Evolutionary conservation across 2,888 invertebrate genomes (phyloP).

Genomic region (Morpho deidamia): DNA sequence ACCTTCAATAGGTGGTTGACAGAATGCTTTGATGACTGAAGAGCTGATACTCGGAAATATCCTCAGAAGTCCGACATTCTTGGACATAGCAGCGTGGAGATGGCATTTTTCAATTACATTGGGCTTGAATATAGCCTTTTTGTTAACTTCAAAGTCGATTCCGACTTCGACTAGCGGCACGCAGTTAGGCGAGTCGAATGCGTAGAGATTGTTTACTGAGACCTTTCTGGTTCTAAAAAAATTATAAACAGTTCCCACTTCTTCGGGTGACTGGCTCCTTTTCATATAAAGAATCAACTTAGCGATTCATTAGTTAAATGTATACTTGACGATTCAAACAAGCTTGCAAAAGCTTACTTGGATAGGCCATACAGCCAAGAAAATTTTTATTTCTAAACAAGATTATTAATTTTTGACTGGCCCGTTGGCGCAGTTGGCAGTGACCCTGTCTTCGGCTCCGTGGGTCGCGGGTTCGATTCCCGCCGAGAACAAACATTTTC

Average conservation of each 20-base stretch:
- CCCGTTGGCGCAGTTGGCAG: too few relatives aligned
- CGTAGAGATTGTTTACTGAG: constrained; percentile 84
- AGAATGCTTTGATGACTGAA: constrained; percentile 84
- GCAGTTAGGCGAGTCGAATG: constrained; percentile 93
- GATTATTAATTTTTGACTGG: too few relatives aligned
- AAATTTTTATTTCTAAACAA: too few relatives aligned
- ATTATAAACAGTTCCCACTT: neutral
- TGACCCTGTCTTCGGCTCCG: too few relatives aligned
- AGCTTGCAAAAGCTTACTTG: too few relatives aligned
- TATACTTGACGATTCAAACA: too few relatives aligned
- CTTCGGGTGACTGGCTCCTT: too few relatives aligned
- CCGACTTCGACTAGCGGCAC: constrained; percentile 90
- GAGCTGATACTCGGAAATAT: constrained; percentile 95
- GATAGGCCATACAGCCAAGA: too few relatives aligned
- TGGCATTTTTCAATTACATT: constrained; percentile 77
- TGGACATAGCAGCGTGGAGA: constrained; percentile 85
- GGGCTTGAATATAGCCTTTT: constrained; percentile 62
- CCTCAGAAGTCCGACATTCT: constrained; percentile 90
- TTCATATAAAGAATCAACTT: too few relatives aligned
- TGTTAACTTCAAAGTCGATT: constrained; percentile 84
- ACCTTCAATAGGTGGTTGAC: constrained; percentile 85
- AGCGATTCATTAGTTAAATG: too few relatives aligned
- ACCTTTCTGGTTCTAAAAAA: constrained; percentile 83
- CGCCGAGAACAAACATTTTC: too few relatives aligned
- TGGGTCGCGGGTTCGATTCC: too few relatives aligned